Evolutionary conservation across 2,888 invertebrate species (phyloP).

Genomic region (Cheilosia vulpina): DNA sequence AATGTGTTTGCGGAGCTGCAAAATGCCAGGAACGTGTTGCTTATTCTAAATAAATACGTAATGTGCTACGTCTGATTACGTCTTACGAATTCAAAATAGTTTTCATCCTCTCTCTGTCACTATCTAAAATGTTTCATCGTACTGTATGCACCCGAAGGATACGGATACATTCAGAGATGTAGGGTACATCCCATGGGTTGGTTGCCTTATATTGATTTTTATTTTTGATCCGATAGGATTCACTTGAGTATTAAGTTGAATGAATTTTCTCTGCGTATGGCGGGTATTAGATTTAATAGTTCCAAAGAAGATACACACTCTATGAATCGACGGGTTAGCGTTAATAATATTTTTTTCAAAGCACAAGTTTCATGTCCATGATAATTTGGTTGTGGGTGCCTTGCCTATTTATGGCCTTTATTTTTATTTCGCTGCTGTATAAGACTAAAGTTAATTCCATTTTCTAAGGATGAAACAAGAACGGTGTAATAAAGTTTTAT

Average conservation of each 20-base stretch:
- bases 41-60: constrained; percentile 63
- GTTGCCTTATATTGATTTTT: constrained; percentile 59
- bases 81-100: constrained; percentile 67
- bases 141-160: constrained; percentile 27
- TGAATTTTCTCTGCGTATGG: constrained; percentile 17
- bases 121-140: constrained; percentile 29
- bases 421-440: constrained; percentile 8
- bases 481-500: constrained; percentile 59
- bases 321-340: background rate
- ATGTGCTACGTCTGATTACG: constrained; percentile 56
- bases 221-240: constrained; percentile 49
- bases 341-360: constrained; percentile 24
- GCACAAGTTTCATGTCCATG: constrained; percentile 44
- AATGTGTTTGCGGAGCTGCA: constrained; percentile 68
- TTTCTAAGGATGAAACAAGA: constrained; percentile 45
- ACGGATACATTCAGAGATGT: background rate
- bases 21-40: constrained; percentile 64
- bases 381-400: constrained; percentile 36
- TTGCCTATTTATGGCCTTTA: constrained; percentile 14
- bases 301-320: background rate
- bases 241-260: constrained; percentile 60
- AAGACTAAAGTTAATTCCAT: constrained; percentile 54
- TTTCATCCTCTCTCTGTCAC: constrained; percentile 25
- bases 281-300: constrained; percentile 10
- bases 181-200: background rate